A percentile compares a stretch with the other conserved stretches of the same genome.
These are phyloP conservation scores for Trypoxylus dichotomus DNA, from an alignment of 1,140 invertebrate genomes.

Conservation along the genomic window DNA sequence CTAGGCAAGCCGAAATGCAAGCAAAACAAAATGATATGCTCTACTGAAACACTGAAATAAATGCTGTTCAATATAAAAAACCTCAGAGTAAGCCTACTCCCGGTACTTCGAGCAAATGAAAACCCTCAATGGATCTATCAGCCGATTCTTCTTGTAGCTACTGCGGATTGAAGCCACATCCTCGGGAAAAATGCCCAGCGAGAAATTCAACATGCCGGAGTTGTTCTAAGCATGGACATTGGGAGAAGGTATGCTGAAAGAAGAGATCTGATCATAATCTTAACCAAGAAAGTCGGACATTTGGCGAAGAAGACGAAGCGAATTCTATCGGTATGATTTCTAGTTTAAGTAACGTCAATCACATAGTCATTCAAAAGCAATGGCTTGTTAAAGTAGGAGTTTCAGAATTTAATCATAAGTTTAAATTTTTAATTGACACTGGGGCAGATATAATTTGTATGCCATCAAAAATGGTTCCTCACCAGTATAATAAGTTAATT, in stretches of 20 bases:
- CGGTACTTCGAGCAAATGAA: neutral
- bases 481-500: too few relatives aligned
- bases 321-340: neutral
- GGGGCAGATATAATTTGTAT: too few relatives aligned
- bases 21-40: conserved; percentile 33
- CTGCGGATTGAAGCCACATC: conserved; percentile 33
- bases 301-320: neutral
- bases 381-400: too few relatives aligned
- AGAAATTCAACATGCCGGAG: conserved; percentile 34
- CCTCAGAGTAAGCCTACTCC: neutral
- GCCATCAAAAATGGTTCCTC: too few relatives aligned
- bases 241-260: conserved; percentile 37
- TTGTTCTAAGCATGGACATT: conserved; percentile 42
- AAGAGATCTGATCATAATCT: neutral
- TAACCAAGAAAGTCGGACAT: neutral
- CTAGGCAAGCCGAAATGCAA: conserved; percentile 39
- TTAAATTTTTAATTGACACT: too few relatives aligned
- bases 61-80: neutral
- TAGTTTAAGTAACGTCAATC: neutral
- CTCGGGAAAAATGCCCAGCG: conserved; percentile 38
- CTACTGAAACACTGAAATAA: neutral
- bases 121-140: conserved; percentile 19
- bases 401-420: too few relatives aligned
- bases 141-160: too few relatives aligned
- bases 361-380: neutral